These are phyloP conservation scores for Phalloptychus januarius DNA, from an alignment of 2,797 vertebrate species.

Conservation along the genomic window DNA sequence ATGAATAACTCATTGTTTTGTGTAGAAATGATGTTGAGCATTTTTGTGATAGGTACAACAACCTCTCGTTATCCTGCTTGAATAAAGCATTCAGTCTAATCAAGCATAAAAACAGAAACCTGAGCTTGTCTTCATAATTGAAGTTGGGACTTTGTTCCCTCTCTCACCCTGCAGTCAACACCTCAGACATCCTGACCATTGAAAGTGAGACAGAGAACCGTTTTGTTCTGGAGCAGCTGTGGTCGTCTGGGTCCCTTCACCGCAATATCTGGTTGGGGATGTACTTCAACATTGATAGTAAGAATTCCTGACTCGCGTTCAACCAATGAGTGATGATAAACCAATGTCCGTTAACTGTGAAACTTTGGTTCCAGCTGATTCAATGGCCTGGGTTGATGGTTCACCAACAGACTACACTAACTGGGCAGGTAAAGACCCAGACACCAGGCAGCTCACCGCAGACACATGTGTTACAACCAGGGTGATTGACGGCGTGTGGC, in stretches of 20 bases:
- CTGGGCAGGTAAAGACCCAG: conserved; percentile 85
- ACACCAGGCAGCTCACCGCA: conserved; percentile 70
- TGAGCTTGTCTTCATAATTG: background rate
- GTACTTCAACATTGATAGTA: conserved; percentile 84
- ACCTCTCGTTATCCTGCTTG: background rate
- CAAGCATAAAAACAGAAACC: background rate
- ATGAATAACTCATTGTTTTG: background rate
- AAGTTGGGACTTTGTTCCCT: conserved; percentile 1
- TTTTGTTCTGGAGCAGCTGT: conserved; percentile 88
- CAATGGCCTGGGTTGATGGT: conserved; percentile 86
- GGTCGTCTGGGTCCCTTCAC: conserved; percentile 75
- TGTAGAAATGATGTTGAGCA: background rate
- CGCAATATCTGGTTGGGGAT: conserved; percentile 89
- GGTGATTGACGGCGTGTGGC: conserved; percentile 85
- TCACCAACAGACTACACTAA: conserved; percentile 85
- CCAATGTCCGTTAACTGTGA: background rate
- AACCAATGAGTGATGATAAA: background rate
- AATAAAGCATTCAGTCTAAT: background rate
- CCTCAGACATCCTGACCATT: conserved; percentile 88
- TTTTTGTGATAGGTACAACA: background rate
- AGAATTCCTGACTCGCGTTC: conserved; percentile 56
- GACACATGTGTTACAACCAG: conserved; percentile 83
- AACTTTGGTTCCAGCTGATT: conserved; percentile 78
- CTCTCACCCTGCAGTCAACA: conserved; percentile 74
- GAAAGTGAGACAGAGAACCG: conserved; percentile 86